Percentiles rank a stretch among this genome's conserved stretches.
phyloP scores from a whole-genome alignment of 2,113 vertebrate species.

The Tenrec ecaudatus region DNA sequence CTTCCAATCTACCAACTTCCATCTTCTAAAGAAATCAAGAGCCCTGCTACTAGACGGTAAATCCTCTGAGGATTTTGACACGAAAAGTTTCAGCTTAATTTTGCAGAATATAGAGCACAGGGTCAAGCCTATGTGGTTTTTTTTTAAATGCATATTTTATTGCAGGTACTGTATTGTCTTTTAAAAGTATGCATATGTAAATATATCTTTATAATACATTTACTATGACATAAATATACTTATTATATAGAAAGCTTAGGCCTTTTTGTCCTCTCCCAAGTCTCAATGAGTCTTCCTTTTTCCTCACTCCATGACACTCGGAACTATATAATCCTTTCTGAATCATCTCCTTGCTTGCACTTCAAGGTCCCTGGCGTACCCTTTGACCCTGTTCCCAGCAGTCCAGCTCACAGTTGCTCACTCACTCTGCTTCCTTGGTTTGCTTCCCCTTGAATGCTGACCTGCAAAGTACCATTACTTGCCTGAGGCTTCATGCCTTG shows the following conservation, averaged over 20 bases:
- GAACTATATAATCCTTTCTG: not conserved
- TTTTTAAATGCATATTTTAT: not conserved
- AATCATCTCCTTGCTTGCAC: not conserved
- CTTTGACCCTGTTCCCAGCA: not conserved
- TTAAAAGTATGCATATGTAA: not conserved
- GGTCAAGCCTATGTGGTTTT: not conserved
- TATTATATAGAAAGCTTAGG: not conserved
- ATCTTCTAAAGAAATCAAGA: conserved; percentile 48
- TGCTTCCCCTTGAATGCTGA: not conserved
- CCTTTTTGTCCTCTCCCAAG: not conserved
- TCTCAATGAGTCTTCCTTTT: not conserved
- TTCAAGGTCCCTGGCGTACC: not conserved
- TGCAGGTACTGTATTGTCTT: not conserved
- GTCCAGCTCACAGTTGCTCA: not conserved
- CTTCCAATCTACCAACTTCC: no score
- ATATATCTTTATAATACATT: not conserved
- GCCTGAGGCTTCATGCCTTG: conserved; percentile 32
- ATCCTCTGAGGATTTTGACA: not conserved
- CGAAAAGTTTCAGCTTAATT: not conserved
- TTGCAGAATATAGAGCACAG: not conserved
- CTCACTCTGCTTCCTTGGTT: conserved; percentile 13
- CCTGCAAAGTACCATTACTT: conserved; percentile 48
- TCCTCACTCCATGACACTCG: not conserved
- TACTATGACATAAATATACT: no score
- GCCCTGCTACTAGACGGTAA: not conserved